Percentiles rank a stretch among this genome's conserved stretches.
Conservation (phyloP, 1,140 invertebrate genomes). For the Eubasilissa regina region DNA sequence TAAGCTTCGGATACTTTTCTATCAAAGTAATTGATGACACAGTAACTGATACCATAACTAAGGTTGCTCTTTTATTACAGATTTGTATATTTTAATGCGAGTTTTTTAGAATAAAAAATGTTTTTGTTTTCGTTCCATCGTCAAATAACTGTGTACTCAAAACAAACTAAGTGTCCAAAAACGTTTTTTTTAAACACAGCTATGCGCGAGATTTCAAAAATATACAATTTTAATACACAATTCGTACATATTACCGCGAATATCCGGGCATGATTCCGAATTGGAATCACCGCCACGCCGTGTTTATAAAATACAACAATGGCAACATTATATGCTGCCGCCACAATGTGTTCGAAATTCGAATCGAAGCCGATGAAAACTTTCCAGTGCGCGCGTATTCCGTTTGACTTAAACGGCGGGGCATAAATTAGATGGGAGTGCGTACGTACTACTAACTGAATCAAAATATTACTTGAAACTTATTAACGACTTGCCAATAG, state of each 20-base stretch:
- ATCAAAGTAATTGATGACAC: too few relatives aligned
- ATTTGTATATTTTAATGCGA: too few relatives aligned
- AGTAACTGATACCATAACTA: too few relatives aligned
- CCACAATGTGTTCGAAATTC: conserved; percentile 27
- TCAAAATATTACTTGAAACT: conserved; percentile 26
- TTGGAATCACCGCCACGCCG: conserved; percentile 13
- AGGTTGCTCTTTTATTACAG: too few relatives aligned
- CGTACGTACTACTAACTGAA: background rate
- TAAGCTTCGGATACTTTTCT: too few relatives aligned
- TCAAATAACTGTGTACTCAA: too few relatives aligned
- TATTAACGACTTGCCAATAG: too few relatives aligned
- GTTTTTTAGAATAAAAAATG: too few relatives aligned
- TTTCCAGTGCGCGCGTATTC: conserved; percentile 5
- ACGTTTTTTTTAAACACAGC: too few relatives aligned
- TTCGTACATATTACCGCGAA: background rate
- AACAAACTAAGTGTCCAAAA: too few relatives aligned
- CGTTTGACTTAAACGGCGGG: conserved; percentile 20
- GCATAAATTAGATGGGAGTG: conserved; percentile 10
- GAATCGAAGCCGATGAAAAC: conserved; percentile 27
- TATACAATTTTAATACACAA: background rate
- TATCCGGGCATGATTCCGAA: conserved; percentile 10
- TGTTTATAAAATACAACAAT: conserved; percentile 30
- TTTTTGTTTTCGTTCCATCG: too few relatives aligned
- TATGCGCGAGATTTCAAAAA: background rate
- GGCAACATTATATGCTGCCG: conserved; percentile 2